Percentiles rank a stretch among this genome's conserved stretches.
Evolutionary conservation across 1,140 invertebrate genomes (phyloP).

Genomic region (Zophobas atratus): DNA sequence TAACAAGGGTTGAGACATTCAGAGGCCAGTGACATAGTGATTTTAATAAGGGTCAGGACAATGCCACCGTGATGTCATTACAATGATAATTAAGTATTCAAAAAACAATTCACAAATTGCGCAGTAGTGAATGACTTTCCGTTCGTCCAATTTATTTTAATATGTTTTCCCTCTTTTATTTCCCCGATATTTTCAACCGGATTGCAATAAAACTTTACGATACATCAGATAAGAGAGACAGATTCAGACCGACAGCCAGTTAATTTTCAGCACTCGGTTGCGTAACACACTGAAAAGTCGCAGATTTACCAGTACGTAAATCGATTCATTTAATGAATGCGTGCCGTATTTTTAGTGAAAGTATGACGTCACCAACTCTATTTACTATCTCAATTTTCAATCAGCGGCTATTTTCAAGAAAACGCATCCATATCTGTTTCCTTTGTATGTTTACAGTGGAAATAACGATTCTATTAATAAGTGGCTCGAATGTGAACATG

Average conservation of each 20-base stretch:
- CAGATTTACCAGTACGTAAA: background rate
- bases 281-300: background rate
- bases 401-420: background rate
- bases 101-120: too few species aligned
- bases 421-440: background rate
- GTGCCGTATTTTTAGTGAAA: conserved; percentile 8
- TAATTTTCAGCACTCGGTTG: background rate
- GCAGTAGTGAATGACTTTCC: too few species aligned
- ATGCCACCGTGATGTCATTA: too few species aligned
- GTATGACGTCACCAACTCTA: background rate
- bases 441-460: background rate
- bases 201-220: too few species aligned
- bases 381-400: background rate
- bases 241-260: background rate
- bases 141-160: too few species aligned
- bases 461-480: background rate
- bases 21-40: background rate
- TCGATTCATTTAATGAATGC: background rate
- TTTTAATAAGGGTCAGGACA: background rate
- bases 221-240: too few species aligned
- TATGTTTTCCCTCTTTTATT: too few species aligned
- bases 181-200: too few species aligned
- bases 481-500: background rate
- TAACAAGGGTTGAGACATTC: background rate
- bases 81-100: too few species aligned